Evolutionary conservation across 2,797 vertebrate genomes (phyloP), one percentile per base, ranked within the genome.

Genomic region (Lagorchestes hirsutus): DNA sequence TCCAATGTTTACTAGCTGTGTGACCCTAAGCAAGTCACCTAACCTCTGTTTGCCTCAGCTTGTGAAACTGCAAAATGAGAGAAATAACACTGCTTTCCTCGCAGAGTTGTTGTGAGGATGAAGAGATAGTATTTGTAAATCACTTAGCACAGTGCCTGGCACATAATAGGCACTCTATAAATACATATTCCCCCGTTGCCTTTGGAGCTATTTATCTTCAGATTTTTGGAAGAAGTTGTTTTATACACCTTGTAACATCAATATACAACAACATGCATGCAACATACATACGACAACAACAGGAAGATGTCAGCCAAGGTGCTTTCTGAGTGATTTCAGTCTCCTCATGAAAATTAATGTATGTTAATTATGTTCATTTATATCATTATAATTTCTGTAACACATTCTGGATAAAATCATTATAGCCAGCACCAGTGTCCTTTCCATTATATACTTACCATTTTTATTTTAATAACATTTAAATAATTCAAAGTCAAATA

Each of bases 301-400:
- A 74, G 5, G 74, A 95, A 93, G n/a, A 5, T 93, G 62, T 96
- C 55, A 91, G 40, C 93, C 27, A 9, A 94, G 93, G 90, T 94
- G 16, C 90, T n/a, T 67, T 18, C 62, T 40, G n/a, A 18, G 16
- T 14, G 40, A 24, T 40, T 74, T 40, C 24, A 5, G n/a, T 40
- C 0, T 74, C n/a, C 67, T 74, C 34, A 34, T 40, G 67, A 74
- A 74, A 74, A 74, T 74, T 40, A 40, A 34, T 34, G 2, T 62
- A 40, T 74, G 62, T 40, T 74, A 74, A 40, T 40, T 74, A 22
- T 74, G 40, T 40, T 74, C 8, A 22, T 40, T 67, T 67, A 67
- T n/a, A 67, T 67, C 4, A 67, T 67, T 1, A 46, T 40, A 74
- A 74, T 74, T 74, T 74, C n/a, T 74, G 8, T 34, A 59, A 29